Evolutionary conservation across 2,797 vertebrate species (phyloP), one percentile per base, ranked within the genome.

Genomic region (Anguilla obscura): DNA sequence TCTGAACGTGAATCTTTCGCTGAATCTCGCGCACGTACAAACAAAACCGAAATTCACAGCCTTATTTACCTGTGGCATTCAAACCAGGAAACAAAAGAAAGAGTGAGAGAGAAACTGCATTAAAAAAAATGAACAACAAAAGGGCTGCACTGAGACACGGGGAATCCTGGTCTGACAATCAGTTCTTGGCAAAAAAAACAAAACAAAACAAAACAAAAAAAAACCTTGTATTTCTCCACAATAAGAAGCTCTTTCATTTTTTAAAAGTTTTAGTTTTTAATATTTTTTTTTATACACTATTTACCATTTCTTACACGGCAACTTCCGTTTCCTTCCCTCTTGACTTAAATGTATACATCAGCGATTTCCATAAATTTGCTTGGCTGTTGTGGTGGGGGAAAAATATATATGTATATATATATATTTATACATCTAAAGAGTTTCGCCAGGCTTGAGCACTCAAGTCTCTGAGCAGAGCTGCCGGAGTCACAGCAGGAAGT

Each of bases 21-120:
- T 92, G 95, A 95, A 93, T 92, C 90, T 96, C 96, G 95, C 95
- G 93, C 95, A 95, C 94, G 92, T 95, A 96, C 96, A 96, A 96
- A 94, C 95, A 84, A 93, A 40, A 95, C 93, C 93, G 90, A 92
- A 96, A 98, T 98, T 99, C 98, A 98, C 98, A 98, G 98, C 98
- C 94, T 93, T 92, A 90, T 91, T 88, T 93, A 90, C 95, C 95
- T 96, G 95, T 96, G 96, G 94, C 95, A 95, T 95, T 95, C 92
- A 96, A 95, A 95, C 94, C 91, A 95, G 95, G 88, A 94, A 79
- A 93, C 90, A 71, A 91, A 90, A 91, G 94, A 94, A 93, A 93
- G 86, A 56, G 86, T 24, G 40, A 10, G 63, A 83, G 54, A 86
- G 21, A 82, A 87, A 84, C 92, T 36, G 87, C 50, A 58, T 60